Percentiles rank a stretch among this genome's conserved stretches.
Evolutionary conservation across 2,113 vertebrate genomes (phyloP).

Genomic region (Tamias sibiricus): DNA sequence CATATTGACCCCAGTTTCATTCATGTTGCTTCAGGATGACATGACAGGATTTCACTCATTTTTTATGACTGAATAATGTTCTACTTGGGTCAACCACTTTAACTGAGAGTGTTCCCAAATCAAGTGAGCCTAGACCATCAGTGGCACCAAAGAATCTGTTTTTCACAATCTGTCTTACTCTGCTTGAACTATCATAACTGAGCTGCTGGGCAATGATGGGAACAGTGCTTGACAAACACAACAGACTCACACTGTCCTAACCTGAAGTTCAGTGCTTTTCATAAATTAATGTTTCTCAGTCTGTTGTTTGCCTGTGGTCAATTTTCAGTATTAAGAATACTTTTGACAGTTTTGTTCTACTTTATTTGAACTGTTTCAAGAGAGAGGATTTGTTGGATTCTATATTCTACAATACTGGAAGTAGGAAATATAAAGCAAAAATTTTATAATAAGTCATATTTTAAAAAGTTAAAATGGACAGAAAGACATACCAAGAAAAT

Average conservation of each 20-base stretch:
- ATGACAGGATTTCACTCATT: neutral
- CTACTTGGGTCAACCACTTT: too few relatives aligned
- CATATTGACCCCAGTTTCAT: neutral
- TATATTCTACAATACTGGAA: neutral
- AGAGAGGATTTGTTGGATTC: neutral
- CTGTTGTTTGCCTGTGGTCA: neutral
- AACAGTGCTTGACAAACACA: rapidly evolving
- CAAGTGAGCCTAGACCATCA: too few relatives aligned
- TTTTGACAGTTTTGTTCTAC: neutral
- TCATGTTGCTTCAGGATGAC: neutral
- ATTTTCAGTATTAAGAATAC: neutral
- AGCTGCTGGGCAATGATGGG: neutral
- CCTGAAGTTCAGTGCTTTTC: neutral
- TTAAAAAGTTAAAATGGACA: neutral
- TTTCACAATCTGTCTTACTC: too few relatives aligned
- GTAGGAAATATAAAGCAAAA: neutral
- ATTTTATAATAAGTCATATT: neutral
- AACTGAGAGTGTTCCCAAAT: too few relatives aligned
- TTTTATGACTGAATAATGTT: neutral
- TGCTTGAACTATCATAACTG: rapidly evolving
- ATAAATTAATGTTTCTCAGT: neutral
- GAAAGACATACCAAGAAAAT: neutral
- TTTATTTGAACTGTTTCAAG: neutral
- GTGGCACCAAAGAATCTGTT: rapidly evolving
- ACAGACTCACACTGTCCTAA: rapidly evolving